Conservation (phyloP, 2,888 invertebrate genomes). For the Dascillus cervinus region DNA sequence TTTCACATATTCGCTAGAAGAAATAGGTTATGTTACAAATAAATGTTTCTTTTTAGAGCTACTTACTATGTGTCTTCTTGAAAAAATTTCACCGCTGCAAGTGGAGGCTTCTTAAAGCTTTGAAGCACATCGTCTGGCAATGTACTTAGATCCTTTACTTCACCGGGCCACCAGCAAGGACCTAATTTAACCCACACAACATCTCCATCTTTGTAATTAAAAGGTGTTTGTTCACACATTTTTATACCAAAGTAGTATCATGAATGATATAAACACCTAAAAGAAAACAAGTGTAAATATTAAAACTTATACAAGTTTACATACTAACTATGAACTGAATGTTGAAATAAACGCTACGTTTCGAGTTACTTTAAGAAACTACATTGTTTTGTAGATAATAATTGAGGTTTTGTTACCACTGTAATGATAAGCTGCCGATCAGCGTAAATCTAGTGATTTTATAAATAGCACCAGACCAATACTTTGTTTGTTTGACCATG, state of each 20-base stretch:
- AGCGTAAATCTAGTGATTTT: slow-evolving; percentile 14
- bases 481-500: background rate
- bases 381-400: too few relatives aligned
- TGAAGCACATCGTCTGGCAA: slow-evolving; percentile 60
- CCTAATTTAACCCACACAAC: slow-evolving; percentile 82
- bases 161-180: slow-evolving; percentile 80
- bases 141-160: slow-evolving; percentile 56
- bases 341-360: background rate
- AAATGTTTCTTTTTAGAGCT: too few relatives aligned
- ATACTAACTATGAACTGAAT: background rate
- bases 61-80: slow-evolving; percentile 78
- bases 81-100: slow-evolving; percentile 78
- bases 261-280: slow-evolving; percentile 1
- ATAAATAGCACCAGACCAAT: slow-evolving; percentile 18
- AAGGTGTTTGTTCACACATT: slow-evolving; percentile 66
- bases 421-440: background rate
- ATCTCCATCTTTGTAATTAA: slow-evolving; percentile 63
- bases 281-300: slow-evolving; percentile 1
- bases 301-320: background rate
- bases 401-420: too few relatives aligned
- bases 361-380: too few relatives aligned
- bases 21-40: slow-evolving; percentile 20
- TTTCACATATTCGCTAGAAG: slow-evolving; percentile 72
- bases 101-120: slow-evolving; percentile 62
- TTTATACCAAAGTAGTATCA: slow-evolving; percentile 20